phyloP scores from a whole-genome alignment of 2,113 vertebrate genomes.

The Scalopus aquaticus region DNA sequence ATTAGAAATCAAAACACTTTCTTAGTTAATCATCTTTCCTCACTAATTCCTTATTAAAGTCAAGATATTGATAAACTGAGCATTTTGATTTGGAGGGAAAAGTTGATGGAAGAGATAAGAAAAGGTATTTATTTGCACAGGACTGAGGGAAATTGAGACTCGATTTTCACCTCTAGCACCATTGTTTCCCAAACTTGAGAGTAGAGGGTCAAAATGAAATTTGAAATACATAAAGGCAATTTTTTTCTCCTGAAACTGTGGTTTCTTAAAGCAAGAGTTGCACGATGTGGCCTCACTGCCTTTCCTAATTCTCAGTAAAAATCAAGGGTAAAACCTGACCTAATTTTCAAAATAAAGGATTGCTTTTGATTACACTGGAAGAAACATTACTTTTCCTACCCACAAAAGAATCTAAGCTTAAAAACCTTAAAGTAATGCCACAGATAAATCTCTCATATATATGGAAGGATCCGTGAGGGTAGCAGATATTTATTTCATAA shows the following conservation, averaged over 20 bases:
- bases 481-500: conserved; percentile 34
- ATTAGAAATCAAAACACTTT: neutral
- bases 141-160: neutral
- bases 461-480: conserved; percentile 27
- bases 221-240: neutral
- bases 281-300: neutral
- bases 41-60: neutral
- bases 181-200: neutral
- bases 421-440: neutral
- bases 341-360: neutral
- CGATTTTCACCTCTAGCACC: neutral
- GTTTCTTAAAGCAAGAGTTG: neutral
- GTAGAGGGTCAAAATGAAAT: neutral
- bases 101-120: neutral
- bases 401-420: neutral
- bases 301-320: neutral
- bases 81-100: neutral
- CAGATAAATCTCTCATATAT: neutral
- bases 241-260: neutral
- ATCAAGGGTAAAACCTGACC: neutral
- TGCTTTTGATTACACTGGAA: neutral
- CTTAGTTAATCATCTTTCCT: neutral
- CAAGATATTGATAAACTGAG: neutral
- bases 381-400: neutral
- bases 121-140: neutral